A percentile compares a stretch with the other conserved stretches of the same genome.
Conservation (phyloP, 1,140 invertebrate genomes). For the Aphaenogaster ashmeadi region DNA sequence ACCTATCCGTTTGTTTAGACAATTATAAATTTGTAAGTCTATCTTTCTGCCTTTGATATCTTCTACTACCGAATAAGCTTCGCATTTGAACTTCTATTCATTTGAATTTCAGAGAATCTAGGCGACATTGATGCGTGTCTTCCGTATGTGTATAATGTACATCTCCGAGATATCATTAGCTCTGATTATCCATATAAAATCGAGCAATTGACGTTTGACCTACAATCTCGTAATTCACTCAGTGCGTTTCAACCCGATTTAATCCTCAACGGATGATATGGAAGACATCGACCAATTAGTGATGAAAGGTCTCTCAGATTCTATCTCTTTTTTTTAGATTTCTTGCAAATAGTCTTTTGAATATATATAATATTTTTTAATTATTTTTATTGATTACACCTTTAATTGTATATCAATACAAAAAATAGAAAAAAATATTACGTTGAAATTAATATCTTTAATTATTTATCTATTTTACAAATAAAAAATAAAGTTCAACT, state of each 20-base stretch:
- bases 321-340: neutral
- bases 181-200: slow-evolving; percentile 34
- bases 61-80: neutral
- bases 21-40: neutral
- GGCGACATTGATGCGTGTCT: neutral
- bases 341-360: neutral
- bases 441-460: neutral
- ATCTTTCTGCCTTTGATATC: neutral
- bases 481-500: neutral
- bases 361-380: neutral
- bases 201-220: slow-evolving; percentile 30
- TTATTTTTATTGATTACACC: neutral
- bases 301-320: neutral
- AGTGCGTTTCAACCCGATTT: neutral
- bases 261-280: neutral
- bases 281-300: neutral
- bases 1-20: neutral
- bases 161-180: slow-evolving; percentile 20
- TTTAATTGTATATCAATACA: neutral
- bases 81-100: neutral
- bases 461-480: slow-evolving; percentile 10
- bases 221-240: slow-evolving; percentile 42
- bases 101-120: neutral
- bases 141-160: neutral
- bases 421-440: slow-evolving; percentile 1